Conservation (phyloP, 2,888 invertebrate species). For the Dastarcus helophoroides region DNA sequence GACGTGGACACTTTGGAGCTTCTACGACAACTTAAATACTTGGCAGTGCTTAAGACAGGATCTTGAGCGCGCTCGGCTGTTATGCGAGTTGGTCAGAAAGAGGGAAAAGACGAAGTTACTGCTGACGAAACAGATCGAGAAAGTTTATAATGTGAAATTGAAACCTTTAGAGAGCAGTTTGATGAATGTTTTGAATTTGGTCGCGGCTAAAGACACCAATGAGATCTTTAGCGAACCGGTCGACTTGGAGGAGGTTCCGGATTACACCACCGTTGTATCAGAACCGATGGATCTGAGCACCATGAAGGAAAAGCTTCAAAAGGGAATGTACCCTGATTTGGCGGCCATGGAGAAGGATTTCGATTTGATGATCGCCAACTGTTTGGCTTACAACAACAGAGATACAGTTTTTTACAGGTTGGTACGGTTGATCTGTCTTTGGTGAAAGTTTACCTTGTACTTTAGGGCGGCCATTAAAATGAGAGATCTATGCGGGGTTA, state of each 20-base stretch:
- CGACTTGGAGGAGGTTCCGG: constrained; percentile 77
- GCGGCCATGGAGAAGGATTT: constrained; percentile 82
- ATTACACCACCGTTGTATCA: constrained; percentile 75
- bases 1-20: constrained; percentile 57
- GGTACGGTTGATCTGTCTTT: constrained; percentile 7
- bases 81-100: constrained; percentile 91
- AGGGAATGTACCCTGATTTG: constrained; percentile 55
- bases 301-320: constrained; percentile 69
- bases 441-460: background rate
- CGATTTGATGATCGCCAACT: constrained; percentile 91
- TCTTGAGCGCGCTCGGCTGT: constrained; percentile 79
- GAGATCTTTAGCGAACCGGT: constrained; percentile 92
- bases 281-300: constrained; percentile 84
- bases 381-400: constrained; percentile 87
- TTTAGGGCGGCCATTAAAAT: constrained; percentile 72
- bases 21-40: constrained; percentile 78
- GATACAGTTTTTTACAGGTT: constrained; percentile 85
- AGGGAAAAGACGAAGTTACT: constrained; percentile 91
- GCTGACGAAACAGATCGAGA: constrained; percentile 66
- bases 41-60: constrained; percentile 92
- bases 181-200: constrained; percentile 61
- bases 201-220: constrained; percentile 68
- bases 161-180: constrained; percentile 74
- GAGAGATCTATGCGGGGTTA: constrained; percentile 73
- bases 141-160: constrained; percentile 68